These are phyloP conservation scores for Dryobota labecula DNA, from an alignment of 2,888 invertebrate genomes.

Conservation along the genomic window DNA sequence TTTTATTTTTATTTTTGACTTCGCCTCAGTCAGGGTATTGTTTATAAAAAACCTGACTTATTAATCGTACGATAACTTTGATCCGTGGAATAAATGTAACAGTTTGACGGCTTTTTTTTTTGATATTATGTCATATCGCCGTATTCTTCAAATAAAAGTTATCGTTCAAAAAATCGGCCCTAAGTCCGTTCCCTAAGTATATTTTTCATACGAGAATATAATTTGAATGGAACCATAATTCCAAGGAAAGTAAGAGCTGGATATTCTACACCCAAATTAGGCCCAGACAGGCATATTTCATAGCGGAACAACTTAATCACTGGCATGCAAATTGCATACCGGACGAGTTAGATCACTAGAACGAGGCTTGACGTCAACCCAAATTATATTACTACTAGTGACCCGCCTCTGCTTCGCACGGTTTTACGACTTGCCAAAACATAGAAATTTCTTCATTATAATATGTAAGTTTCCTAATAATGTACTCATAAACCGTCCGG, in stretches of 20 bases:
- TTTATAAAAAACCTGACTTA: background rate
- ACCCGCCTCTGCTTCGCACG: background rate
- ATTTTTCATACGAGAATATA: background rate
- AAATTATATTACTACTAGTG: constrained; percentile 1
- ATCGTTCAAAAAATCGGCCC: background rate
- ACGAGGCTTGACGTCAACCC: background rate
- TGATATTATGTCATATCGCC: background rate
- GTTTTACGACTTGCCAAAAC: no score
- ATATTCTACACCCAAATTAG: background rate
- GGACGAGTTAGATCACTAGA: constrained; percentile 24
- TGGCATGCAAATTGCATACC: constrained; percentile 30
- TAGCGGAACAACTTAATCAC: constrained; percentile 20
- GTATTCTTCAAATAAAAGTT: background rate
- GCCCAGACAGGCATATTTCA: background rate
- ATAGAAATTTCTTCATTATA: no score
- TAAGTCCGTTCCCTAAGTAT: background rate
- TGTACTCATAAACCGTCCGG: no score
- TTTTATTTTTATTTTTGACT: background rate
- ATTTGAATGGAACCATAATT: no score
- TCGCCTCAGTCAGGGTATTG: background rate
- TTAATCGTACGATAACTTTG: background rate
- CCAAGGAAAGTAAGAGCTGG: constrained; percentile 3
- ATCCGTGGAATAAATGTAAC: background rate
- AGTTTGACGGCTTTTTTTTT: background rate
- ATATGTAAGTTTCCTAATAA: no score